Evolutionary conservation across 2,797 vertebrate species (phyloP).

Genomic region (Balearica regulorum): DNA sequence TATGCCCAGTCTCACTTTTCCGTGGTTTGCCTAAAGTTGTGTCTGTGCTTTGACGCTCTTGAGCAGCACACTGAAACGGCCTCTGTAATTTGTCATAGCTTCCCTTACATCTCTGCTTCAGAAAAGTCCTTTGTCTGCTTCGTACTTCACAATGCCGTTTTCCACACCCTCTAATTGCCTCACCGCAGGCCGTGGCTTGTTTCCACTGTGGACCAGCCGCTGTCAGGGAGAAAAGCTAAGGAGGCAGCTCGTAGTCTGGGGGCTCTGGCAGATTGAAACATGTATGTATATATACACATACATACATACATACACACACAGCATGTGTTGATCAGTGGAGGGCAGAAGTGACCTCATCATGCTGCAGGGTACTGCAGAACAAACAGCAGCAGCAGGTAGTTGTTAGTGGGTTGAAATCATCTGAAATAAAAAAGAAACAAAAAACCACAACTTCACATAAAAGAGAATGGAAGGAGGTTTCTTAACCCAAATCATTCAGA

Average conservation of each 20-base stretch:
- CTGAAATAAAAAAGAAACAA: not conserved
- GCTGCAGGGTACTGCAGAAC: not conserved
- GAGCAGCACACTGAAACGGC: not conserved
- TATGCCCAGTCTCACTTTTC: not conserved
- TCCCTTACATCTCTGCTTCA: not conserved
- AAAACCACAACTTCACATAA: not conserved
- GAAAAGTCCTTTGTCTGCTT: not conserved
- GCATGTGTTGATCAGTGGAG: not conserved
- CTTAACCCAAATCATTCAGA: not conserved
- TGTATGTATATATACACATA: no score
- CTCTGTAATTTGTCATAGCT: not conserved
- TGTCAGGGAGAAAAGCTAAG: not conserved
- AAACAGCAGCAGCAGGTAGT: not conserved
- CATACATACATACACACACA: no score
- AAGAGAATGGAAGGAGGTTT: not conserved
- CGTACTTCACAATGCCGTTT: not conserved
- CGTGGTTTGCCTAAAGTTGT: not conserved
- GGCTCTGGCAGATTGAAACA: not conserved
- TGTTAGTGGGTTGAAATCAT: not conserved
- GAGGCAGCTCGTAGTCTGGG: not conserved
- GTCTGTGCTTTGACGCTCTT: not conserved
- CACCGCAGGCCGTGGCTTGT: not conserved
- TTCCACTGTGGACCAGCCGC: not conserved
- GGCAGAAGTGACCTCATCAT: not conserved
- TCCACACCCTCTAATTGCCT: not conserved